Evolutionary conservation across 2,888 invertebrate species (phyloP), one percentile per base, ranked within the genome.

Genomic region (Pachycephus smyrnensis): DNA sequence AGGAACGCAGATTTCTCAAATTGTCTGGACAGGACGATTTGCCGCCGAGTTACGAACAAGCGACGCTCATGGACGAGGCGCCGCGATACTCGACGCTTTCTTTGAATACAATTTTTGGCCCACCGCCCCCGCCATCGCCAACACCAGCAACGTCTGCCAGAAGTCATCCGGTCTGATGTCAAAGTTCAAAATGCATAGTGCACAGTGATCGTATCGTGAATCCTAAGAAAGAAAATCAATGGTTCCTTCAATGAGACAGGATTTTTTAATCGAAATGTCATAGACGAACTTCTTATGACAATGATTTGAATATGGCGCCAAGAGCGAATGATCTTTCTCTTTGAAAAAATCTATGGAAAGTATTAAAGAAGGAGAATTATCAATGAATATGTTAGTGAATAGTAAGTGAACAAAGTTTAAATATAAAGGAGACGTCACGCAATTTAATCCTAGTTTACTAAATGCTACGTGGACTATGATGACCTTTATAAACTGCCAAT

Each of bases 21-120:
- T 77, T 85, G 23, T 84, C 85, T 11, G 82, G 77, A 11, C 83
- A 82, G 55, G 84, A 86, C 74, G 88, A 88, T 73, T 80, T 84
- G n/a, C 89, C 89, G 0, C 89, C 89, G 2, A 86, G 84, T n/a
- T 89, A 89, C 80, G 89, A 89, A 35, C 86, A 89, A 79, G 89
- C 86, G 1, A 87, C 87, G 4, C 77, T 85, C 23, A 86, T 85
- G 84, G 88, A 87, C 37, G 85, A 86, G 77, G 89, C 87, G 6
- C 89, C 89, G 11, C 87, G 88, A 73, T 89, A 89, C 74, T 89
- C 89, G 30, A 87, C 88, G 4, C 83, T 89, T 2, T 84, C 84
- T 68, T 77, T 89, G 23, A 85, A 89, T 68, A 82, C 86, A 6
- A 85, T 85, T 31, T 69, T 77, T 6, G 79, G 80, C 55, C 80